These are phyloP conservation scores for Catharus minimus DNA, from an alignment of 2,113 vertebrate genomes.

Conservation along the genomic window DNA sequence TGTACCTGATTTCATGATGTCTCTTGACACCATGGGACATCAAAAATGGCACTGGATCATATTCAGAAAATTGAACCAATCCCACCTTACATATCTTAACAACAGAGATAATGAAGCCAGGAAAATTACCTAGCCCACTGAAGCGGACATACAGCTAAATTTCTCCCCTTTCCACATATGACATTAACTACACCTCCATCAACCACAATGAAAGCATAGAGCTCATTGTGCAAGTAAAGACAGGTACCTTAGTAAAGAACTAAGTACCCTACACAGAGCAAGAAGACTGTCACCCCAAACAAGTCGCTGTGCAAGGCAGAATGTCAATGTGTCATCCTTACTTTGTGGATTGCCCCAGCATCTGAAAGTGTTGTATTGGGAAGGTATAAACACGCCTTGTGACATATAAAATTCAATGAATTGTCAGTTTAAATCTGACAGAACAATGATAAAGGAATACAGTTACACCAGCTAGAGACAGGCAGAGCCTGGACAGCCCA, in stretches of 20 bases:
- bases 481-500: not conserved
- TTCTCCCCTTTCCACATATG: not conserved
- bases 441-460: not conserved
- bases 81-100: not conserved
- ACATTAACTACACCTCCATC: not conserved
- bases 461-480: not conserved
- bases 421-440: not conserved
- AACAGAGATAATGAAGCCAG: not conserved
- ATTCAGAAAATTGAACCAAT: not conserved
- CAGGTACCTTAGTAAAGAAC: not conserved
- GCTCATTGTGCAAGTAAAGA: not conserved
- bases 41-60: not conserved
- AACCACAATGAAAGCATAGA: accelerated
- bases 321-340: not conserved
- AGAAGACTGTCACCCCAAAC: not conserved
- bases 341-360: not conserved
- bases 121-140: not conserved
- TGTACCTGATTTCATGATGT: not conserved
- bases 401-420: accelerated
- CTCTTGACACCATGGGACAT: not conserved
- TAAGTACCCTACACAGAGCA: not conserved
- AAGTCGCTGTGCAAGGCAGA: not conserved
- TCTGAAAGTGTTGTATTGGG: accelerated
- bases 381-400: not conserved
- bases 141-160: not conserved